Evolutionary conservation across 1,140 invertebrate species (phyloP).

Genomic region (Sweltsa coloradensis): DNA sequence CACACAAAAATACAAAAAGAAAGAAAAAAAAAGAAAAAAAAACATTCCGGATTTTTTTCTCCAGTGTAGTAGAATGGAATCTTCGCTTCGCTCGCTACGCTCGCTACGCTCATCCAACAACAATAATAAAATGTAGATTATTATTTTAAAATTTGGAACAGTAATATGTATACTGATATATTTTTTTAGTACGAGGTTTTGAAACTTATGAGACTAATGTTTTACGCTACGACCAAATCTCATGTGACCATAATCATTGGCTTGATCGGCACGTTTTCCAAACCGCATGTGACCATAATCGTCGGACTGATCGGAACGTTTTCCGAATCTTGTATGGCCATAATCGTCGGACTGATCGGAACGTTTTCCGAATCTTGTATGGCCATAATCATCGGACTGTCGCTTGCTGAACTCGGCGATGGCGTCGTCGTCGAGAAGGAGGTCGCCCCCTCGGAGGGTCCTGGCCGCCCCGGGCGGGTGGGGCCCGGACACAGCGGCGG

Average conservation of each 20-base stretch:
- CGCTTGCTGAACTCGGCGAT: slow-evolving; percentile 37
- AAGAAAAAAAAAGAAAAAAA: no score
- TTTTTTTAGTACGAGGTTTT: no score
- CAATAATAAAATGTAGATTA: no score
- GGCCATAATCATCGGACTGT: slow-evolving; percentile 47
- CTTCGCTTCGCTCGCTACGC: no score
- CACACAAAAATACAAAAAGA: no score
- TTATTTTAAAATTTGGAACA: no score
- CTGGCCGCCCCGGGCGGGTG: not conserved
- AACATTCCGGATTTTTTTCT: no score
- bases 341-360: slow-evolving; percentile 31
- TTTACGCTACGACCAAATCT: slow-evolving; percentile 39
- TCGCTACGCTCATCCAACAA: no score
- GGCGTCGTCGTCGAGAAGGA: slow-evolving; percentile 39
- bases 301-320: slow-evolving; percentile 45
- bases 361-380: slow-evolving; percentile 44
- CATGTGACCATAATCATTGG: slow-evolving; percentile 57
- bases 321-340: slow-evolving; percentile 26
- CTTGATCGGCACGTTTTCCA: slow-evolving; percentile 35
- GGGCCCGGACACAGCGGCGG: not conserved
- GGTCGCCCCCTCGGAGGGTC: slow-evolving; percentile 17
- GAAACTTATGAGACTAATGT: no score
- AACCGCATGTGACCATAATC: slow-evolving; percentile 43
- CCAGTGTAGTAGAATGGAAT: no score
- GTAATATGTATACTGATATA: no score